These are phyloP conservation scores for Pseudopipra pipra DNA, from an alignment of 2,113 vertebrate genomes.

Conservation along the genomic window DNA sequence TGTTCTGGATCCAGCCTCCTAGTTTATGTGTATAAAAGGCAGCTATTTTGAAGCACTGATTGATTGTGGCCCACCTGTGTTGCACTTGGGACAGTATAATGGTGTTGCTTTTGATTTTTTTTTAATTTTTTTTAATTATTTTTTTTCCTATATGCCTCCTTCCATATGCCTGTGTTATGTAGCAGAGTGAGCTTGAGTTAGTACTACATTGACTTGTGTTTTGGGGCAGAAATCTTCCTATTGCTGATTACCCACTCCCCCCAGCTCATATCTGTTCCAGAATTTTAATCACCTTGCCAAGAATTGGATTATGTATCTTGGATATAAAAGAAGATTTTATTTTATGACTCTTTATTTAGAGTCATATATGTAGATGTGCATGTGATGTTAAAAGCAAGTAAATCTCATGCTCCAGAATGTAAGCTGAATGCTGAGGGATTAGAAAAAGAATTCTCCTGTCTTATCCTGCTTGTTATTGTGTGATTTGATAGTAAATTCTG, in stretches of 20 bases:
- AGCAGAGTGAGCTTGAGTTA: background rate
- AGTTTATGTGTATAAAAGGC: background rate
- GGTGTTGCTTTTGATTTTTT: background rate
- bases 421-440: background rate
- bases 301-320: background rate
- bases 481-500: background rate
- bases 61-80: background rate
- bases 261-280: background rate
- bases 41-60: background rate
- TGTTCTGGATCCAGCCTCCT: background rate
- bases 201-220: background rate
- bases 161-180: background rate
- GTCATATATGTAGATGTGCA: background rate
- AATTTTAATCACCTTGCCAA: background rate
- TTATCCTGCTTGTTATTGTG: background rate
- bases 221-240: background rate
- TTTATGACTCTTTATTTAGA: background rate
- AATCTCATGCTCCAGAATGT: background rate
- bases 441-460: background rate
- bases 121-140: too few species aligned
- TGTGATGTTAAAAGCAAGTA: background rate
- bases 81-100: background rate
- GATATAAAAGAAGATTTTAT: background rate
- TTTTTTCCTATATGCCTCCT: background rate
- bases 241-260: accelerated